These are phyloP conservation scores for Argyresthia goedartella DNA, from an alignment of 2,888 invertebrate species.

Conservation along the genomic window DNA sequence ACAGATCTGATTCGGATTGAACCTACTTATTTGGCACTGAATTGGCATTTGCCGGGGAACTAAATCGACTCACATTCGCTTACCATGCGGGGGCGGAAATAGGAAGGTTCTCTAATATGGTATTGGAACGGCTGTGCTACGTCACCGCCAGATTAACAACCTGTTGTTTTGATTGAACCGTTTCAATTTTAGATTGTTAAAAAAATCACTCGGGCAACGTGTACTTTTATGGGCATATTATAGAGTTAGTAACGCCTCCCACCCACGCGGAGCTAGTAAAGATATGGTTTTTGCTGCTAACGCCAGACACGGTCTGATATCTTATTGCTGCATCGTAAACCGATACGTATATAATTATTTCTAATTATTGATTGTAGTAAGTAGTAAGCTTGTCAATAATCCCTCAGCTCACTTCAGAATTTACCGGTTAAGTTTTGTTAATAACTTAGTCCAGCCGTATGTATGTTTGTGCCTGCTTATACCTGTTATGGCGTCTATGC, in stretches of 20 bases:
- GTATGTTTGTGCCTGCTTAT: no score
- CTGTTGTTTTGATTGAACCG: slow-evolving; percentile 21
- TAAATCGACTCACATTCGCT: neutral
- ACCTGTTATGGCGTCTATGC: no score
- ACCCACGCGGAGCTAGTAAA: neutral
- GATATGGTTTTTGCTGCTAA: no score
- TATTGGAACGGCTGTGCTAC: slow-evolving; percentile 32
- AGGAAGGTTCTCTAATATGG: slow-evolving; percentile 62
- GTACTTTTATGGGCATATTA: slow-evolving; percentile 56
- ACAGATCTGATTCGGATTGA: no score
- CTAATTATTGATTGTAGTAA: neutral
- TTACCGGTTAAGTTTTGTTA: neutral
- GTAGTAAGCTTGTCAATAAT: no score
- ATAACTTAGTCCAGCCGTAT: no score
- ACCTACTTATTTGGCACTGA: no score
- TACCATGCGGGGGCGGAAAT: slow-evolving; percentile 53
- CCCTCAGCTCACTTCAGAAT: no score
- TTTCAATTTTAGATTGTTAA: slow-evolving; percentile 40
- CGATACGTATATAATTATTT: no score
- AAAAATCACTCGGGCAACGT: slow-evolving; percentile 28
- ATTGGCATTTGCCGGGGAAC: no score
- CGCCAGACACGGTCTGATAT: no score
- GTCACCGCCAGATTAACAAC: slow-evolving; percentile 50
- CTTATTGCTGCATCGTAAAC: no score
- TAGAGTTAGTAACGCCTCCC: slow-evolving; percentile 28